Evolutionary conservation across 2,888 invertebrate species (phyloP).

Genomic region (Cantharis nigra): DNA sequence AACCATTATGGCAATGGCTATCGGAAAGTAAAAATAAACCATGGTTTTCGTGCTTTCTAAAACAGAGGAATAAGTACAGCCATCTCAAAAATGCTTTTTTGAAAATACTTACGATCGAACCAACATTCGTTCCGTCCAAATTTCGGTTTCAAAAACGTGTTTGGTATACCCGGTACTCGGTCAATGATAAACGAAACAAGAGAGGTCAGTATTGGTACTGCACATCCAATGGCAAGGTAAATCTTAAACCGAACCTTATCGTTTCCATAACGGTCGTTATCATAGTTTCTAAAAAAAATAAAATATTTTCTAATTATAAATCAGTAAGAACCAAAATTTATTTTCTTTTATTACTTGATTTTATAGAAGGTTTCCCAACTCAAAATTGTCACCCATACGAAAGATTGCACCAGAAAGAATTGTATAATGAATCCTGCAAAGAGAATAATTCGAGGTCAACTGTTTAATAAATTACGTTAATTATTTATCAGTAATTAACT

Average conservation of each 20-base stretch:
- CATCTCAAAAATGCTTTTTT: background rate
- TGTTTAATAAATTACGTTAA: background rate
- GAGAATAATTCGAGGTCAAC: background rate
- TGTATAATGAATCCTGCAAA: slow-evolving; percentile 47
- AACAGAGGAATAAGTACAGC: slow-evolving; percentile 9
- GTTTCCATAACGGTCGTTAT: slow-evolving; percentile 5
- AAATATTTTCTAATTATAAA: background rate
- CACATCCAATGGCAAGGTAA: slow-evolving; percentile 24
- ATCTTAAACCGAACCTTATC: slow-evolving; percentile 25
- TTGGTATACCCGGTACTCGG: slow-evolving; percentile 42
- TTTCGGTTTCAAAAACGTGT: slow-evolving; percentile 40
- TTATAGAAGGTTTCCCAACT: slow-evolving; percentile 44
- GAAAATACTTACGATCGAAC: slow-evolving; percentile 44
- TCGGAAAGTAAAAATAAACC: slow-evolving; percentile 34
- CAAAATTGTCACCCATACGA: slow-evolving; percentile 44
- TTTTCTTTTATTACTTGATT: slow-evolving; percentile 39
- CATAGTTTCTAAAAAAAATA: slow-evolving; percentile 18
- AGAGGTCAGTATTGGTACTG: slow-evolving; percentile 36
- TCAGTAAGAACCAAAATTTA: background rate
- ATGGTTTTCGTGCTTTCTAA: slow-evolving; percentile 31
- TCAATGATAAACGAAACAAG: slow-evolving; percentile 38
- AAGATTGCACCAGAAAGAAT: slow-evolving; percentile 44
- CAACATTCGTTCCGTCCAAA: slow-evolving; percentile 38
- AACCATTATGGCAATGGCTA: slow-evolving; percentile 24
- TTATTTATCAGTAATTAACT: background rate